Evolutionary conservation across 2,888 invertebrate genomes (phyloP).

Genomic region (Mesochorus sp.): DNA sequence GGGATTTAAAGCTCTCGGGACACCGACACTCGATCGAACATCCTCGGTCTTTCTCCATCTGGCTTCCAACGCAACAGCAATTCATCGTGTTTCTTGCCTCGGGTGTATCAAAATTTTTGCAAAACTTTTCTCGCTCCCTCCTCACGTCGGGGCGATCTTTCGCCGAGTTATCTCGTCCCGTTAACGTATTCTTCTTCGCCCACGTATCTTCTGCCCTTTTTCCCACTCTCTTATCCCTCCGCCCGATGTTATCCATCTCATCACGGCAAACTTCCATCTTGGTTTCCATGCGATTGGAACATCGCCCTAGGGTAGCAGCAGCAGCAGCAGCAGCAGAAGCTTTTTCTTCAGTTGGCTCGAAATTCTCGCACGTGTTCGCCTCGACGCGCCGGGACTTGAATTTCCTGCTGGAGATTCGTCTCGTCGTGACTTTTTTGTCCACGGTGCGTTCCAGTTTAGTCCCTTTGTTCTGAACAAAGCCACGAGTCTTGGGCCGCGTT

Average conservation of each 20-base stretch:
- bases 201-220: background rate
- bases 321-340: too few species aligned
- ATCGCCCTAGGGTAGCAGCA: background rate
- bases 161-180: slow-evolving; percentile 2
- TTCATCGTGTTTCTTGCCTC: slow-evolving; percentile 44
- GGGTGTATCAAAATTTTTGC: slow-evolving; percentile 45
- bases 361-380: slow-evolving; percentile 3
- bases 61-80: slow-evolving; percentile 44
- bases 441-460: background rate
- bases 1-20: slow-evolving; percentile 50
- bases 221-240: background rate
- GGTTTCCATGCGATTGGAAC: background rate
- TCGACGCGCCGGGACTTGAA: slow-evolving; percentile 1
- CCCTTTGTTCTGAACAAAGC: background rate
- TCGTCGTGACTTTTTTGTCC: background rate
- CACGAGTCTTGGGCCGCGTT: slow-evolving; percentile 1
- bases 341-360: slow-evolving; percentile 13
- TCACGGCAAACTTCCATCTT: slow-evolving; percentile 7
- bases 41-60: slow-evolving; percentile 40
- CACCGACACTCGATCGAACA: slow-evolving; percentile 53
- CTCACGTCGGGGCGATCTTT: slow-evolving; percentile 2
- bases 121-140: slow-evolving; percentile 44
- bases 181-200: background rate
- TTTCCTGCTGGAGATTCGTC: slow-evolving; percentile 6
- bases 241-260: slow-evolving; percentile 5